Base-by-base conservation (phyloP, 2,797 vertebrate species). In the Perodicticus potto region DNA sequence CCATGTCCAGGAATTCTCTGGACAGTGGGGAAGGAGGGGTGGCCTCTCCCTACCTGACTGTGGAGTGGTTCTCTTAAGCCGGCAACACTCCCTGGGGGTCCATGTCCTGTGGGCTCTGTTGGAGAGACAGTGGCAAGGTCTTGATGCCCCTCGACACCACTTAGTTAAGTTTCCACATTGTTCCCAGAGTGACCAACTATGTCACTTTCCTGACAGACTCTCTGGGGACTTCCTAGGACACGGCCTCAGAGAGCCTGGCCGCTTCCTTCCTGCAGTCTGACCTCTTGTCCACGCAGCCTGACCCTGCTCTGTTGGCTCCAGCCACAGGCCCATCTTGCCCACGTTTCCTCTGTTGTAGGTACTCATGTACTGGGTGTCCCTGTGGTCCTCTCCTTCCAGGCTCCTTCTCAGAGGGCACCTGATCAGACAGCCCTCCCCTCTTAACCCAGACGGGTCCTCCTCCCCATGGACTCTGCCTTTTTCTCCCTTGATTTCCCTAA, bases 1-100 rank as follows among this genome's bases (percentile, higher is more conserved):
- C 11, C 0, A 0, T 5, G 37, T n/a, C 72, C 49, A 59, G 22
- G 55, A 40, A 16, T 29, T 13, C 59, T 34, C 1, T 6, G 0
- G 0, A 34, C 1, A n/a, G 5, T 0, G 13, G 7, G 20, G 29
- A 10, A n/a, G 88, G 45, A 10, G 27, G 14, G 6, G 12, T 0
- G 17, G 6, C 9, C 10, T 2, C 9, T n/a, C 13, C 27, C 7
- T 0, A 4, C 20, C 23, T 55, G 57, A 20, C 25, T 16, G 37
- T 83, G 29, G 22, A 69, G 61, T 0, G 12, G 23, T 7, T 78
- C 59, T 34, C 84, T 59, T 95, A 61, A 32, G 37, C 2, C 0
- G 29, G 9, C 0, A 0, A 49, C 25, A 0, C 25, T 37, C 5
- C 69, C 12, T 73, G 80, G 40, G 61, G 19, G 37, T 34, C 61